phyloP scores from a whole-genome alignment of 2,888 invertebrate genomes.

The Drosophila neotestacea region DNA sequence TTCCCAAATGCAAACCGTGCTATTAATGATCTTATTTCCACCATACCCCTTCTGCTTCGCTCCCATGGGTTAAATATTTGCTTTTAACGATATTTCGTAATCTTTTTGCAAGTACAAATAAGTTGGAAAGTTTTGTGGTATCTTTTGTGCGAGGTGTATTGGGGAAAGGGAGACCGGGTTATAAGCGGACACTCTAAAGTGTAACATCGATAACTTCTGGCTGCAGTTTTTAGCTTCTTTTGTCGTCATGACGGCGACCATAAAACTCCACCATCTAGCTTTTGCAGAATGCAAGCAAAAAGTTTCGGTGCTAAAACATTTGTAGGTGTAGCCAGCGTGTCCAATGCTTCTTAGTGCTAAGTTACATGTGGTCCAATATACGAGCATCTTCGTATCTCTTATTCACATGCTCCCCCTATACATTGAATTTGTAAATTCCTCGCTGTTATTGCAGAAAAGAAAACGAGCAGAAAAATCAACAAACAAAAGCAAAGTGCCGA shows the following conservation, averaged over 20 bases:
- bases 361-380: constrained; percentile 27
- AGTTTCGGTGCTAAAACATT: constrained; percentile 56
- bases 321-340: constrained; percentile 64
- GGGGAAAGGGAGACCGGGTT: constrained; percentile 5
- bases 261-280: constrained; percentile 41
- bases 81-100: constrained; percentile 65
- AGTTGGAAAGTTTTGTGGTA: constrained; percentile 37
- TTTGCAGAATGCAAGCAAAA: constrained; percentile 24
- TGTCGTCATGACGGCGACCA: constrained; percentile 55
- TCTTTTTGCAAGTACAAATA: constrained; percentile 28
- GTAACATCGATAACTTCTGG: constrained; percentile 76
- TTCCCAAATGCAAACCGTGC: background rate
- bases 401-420: constrained; percentile 51
- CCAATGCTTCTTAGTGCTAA: constrained; percentile 45
- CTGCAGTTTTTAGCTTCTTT: constrained; percentile 45
- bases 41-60: background rate
- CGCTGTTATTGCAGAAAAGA: constrained; percentile 54
- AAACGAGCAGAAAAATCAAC: constrained; percentile 75
- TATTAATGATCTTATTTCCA: background rate
- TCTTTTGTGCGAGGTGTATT: constrained; percentile 1
- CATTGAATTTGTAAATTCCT: constrained; percentile 77
- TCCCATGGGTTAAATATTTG: constrained; percentile 38
- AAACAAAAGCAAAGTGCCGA: constrained; percentile 76
- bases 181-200: constrained; percentile 63
- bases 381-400: constrained; percentile 40